A percentile compares a stretch with the other conserved stretches of the same genome.
phyloP scores from a whole-genome alignment of 37 sponge, comb jelly and placozoan genomes.

The Beroe ovata region DNA sequence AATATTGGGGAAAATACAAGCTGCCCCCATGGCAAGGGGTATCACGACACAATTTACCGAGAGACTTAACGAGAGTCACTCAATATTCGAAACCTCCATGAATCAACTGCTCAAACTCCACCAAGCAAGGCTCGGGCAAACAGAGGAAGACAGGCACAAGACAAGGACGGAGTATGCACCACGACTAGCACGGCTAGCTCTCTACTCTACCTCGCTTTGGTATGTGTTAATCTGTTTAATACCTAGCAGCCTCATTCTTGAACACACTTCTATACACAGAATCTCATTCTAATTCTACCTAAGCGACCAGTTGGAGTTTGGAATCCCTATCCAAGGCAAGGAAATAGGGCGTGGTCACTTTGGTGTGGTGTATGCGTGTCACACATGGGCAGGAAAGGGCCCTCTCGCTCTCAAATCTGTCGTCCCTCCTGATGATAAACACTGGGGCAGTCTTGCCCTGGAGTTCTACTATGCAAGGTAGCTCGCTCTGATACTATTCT shows the following conservation, averaged over 20 bases:
- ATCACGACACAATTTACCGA: conserved; percentile 61
- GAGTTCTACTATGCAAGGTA: conserved; percentile 99
- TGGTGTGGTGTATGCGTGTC: conserved; percentile 94
- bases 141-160: conserved; percentile 53
- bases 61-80: conserved; percentile 55
- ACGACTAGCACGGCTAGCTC: conserved; percentile 41
- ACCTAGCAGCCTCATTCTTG: too few species aligned
- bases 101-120: conserved; percentile 53
- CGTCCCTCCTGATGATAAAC: conserved; percentile 97
- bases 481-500: too few species aligned
- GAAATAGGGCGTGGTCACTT: conserved; percentile 97
- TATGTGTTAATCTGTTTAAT: too few species aligned
- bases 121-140: conserved; percentile 55
- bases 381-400: conserved; percentile 91
- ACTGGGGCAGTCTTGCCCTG: conserved; percentile 96
- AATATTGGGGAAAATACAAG: conserved; percentile 42
- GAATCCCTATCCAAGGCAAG: conserved; percentile 78
- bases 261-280: too few species aligned
- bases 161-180: conserved; percentile 64
- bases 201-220: conserved; percentile 50
- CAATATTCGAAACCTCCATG: conserved; percentile 39
- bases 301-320: conserved; percentile 84
- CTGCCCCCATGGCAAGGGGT: conserved; percentile 33
- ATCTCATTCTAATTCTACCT: too few species aligned
- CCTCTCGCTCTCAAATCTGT: conserved; percentile 90